Conservation (phyloP, 2,113 vertebrate species). For the Cynopterus brachyotis region DNA sequence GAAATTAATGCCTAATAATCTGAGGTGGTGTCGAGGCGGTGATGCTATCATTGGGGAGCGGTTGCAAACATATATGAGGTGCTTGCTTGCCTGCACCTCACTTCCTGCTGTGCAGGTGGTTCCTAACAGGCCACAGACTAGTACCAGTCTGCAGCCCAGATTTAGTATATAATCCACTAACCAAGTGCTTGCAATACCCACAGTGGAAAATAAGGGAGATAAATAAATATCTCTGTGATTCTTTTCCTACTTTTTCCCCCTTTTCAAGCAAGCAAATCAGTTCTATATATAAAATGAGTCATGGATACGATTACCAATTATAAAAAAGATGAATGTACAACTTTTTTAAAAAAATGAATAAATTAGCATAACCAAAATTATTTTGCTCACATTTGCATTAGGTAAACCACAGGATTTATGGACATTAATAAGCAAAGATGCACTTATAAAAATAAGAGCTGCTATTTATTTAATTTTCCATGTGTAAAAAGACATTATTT, state of each 20-base stretch:
- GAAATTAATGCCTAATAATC: no score
- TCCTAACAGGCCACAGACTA: no score
- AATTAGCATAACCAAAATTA: not conserved
- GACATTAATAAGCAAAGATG: not conserved
- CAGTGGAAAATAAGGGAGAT: not conserved
- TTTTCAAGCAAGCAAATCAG: not conserved
- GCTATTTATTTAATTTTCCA: not conserved
- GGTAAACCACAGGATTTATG: not conserved
- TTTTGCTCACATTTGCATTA: not conserved
- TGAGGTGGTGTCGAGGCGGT: no score
- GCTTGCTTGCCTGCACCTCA: no score
- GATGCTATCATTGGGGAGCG: no score
- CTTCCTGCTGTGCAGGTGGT: no score
- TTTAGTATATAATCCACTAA: not conserved
- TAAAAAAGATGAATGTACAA: not conserved
- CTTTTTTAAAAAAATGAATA: not conserved
- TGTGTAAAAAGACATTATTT: not conserved
- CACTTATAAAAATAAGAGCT: not conserved
- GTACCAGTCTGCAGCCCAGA: no score
- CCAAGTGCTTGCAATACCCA: not conserved
- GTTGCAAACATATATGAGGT: no score
- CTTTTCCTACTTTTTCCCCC: not conserved
- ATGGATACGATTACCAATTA: not conserved
- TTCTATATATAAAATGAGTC: not conserved
- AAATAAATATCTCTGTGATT: not conserved